Base-by-base conservation (phyloP, 2,797 vertebrate genomes). In the Danio kyathit region DNA sequence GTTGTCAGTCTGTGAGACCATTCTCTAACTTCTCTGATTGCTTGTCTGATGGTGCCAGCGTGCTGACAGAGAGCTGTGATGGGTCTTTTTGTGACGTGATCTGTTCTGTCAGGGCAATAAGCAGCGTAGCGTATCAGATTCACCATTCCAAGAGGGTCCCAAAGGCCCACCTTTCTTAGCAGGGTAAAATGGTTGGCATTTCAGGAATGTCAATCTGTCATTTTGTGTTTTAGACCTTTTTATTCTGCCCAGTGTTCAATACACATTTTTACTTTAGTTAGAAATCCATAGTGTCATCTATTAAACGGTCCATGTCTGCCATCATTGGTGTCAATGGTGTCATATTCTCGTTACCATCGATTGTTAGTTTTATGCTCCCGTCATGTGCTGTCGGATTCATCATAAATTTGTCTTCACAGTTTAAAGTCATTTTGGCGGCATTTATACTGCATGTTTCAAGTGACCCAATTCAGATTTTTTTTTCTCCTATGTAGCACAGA, bases 1-100 rank as follows among this genome's bases (percentile, higher is more conserved):
- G 80, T 89, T 91, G 90, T 92, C 92, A 91, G 86, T 91, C 88
- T 87, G 65, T 82, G 82, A 91, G 89, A 90, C 88, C 85, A 79
- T 80, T 77, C 87, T 85, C 87, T 80, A 86, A 85, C 87, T 88
- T 83, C 87, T 86, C 87, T 87, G 88, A 90, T 89, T 74, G 77
- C 76, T 78, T 84, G 78, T 81, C 83, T 66, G 86, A 86, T 82
- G 79, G 83, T 65, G 83, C 75, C 76, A 83, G 64, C 1, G 79
- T 80, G 75, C 85, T 59, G 87, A 88, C 85, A 87, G 87, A 88
- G 74, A 84, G 66, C 88, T 90, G 89, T 91, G 87, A 92, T 90
- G 85, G 77, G 81, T 83, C 82, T 86, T 88, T 87, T 86, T 71
- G 73, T 65, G 85, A 84, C 70, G 82, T 87, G 86, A 87, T 57